Evolutionary conservation across 1,140 invertebrate genomes (phyloP).

Genomic region (Macrocentrus cingulum): DNA sequence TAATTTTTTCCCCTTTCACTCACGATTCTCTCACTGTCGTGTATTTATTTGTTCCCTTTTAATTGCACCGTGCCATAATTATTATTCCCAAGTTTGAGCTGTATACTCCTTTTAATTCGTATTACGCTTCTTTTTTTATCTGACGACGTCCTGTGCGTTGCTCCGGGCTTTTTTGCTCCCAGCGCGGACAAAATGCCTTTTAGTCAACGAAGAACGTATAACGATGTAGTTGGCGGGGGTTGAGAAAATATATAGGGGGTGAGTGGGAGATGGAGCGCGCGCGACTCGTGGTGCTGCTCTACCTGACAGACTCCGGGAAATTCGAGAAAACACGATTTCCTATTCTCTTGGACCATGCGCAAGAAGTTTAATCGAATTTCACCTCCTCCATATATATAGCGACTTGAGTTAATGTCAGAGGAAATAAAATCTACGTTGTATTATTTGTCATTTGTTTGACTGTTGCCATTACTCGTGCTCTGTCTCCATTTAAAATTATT

Average conservation of each 20-base stretch:
- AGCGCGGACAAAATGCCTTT: constrained; percentile 21
- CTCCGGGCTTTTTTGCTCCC: constrained; percentile 15
- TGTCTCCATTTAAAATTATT: not conserved
- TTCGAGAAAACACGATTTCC: constrained; percentile 52
- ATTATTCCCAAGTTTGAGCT: constrained; percentile 2
- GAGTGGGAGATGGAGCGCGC: constrained; percentile 11
- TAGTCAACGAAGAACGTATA: constrained; percentile 8
- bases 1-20: constrained; percentile 26
- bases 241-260: constrained; percentile 26
- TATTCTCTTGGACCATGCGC: constrained; percentile 47
- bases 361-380: constrained; percentile 57
- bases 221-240: constrained; percentile 1
- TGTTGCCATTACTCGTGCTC: not conserved
- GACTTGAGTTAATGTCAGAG: not conserved
- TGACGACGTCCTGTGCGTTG: not conserved
- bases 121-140: constrained; percentile 1
- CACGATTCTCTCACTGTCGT: constrained; percentile 22
- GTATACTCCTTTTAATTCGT: constrained; percentile 8
- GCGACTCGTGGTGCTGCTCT: constrained; percentile 43
- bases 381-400: not conserved
- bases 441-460: not conserved
- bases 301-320: constrained; percentile 53
- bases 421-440: not conserved
- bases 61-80: not conserved
- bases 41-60: constrained; percentile 16